Base-by-base conservation (phyloP, 2,888 invertebrate species). In the Cryptops parisi region DNA sequence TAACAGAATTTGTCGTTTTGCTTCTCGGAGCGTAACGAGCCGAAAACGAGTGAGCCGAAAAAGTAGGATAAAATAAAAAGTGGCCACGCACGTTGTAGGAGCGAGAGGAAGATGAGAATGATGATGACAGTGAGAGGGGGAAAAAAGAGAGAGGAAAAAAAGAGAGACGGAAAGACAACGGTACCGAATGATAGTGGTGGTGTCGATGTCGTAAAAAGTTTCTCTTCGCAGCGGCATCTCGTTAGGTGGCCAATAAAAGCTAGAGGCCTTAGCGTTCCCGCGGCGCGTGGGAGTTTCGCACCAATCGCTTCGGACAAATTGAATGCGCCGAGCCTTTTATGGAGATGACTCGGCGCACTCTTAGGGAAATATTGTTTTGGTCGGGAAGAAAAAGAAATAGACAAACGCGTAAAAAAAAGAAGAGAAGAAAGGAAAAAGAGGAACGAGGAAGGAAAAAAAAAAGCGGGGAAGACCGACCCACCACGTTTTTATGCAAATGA, bases 401-500 rank as follows among this genome's bases (percentile, higher is more conserved):
- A 12, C 9, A 33, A 33, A 12, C 9, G 9, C 15, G 38, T 33
- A 12, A 12, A 9, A 15, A 15, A 9, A 33, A 33, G 38, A 33
- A 15, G 38, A 15, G 38, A 15, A 33, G 15, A 12, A n/a, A n/a
- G n/a, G n/a, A n/a, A n/a, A n/a, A n/a, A n/a, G n/a, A n/a, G n/a
- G n/a, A n/a, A n/a, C n/a, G n/a, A n/a, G n/a, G n/a, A n/a, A n/a
- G n/a, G n/a, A n/a, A n/a, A n/a, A 19, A 41, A 41, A 19, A 41
- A 41, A 41, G 5, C n/a, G 43, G 17, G 17, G 9, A 5, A 15
- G 6, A 33, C 6, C 33, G 43, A 17, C 19, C 19, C 43, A 12
- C 19, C 15, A 12, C 43, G 43, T 41, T 41, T 41, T 41, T 41
- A 41, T 41, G 43, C 43, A 41, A 19, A 41, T 41, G 43, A 41